Conservation (phyloP, 2,113 vertebrate genomes). For the Daubentonia madagascariensis region DNA sequence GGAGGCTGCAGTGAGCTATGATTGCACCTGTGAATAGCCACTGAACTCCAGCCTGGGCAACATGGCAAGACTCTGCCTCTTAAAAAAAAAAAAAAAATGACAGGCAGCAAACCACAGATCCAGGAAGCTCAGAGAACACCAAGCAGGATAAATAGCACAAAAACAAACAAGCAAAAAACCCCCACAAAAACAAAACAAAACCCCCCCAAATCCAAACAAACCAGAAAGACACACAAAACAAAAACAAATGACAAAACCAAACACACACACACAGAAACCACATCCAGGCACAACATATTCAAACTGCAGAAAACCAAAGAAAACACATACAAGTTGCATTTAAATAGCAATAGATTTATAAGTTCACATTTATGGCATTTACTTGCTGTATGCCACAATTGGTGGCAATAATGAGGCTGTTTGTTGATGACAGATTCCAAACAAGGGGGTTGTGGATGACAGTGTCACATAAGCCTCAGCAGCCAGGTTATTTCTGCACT, state of each 20-base stretch:
- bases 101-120: background rate
- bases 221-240: background rate
- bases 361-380: background rate
- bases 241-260: background rate
- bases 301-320: background rate
- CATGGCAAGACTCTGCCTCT: no score
- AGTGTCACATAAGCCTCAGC: background rate
- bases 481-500: background rate
- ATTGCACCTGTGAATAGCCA: no score
- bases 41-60: no score
- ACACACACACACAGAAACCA: background rate
- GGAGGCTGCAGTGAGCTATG: no score
- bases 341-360: background rate
- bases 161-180: no score
- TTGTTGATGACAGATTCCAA: background rate
- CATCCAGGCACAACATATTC: background rate
- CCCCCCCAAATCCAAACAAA: background rate
- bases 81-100: no score
- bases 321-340: background rate
- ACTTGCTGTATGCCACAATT: background rate
- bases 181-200: background rate
- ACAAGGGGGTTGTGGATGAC: background rate
- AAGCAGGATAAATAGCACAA: background rate
- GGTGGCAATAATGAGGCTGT: background rate
- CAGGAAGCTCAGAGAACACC: background rate